Conservation (phyloP, 2,888 invertebrate species). For the Brachyptera risi region DNA sequence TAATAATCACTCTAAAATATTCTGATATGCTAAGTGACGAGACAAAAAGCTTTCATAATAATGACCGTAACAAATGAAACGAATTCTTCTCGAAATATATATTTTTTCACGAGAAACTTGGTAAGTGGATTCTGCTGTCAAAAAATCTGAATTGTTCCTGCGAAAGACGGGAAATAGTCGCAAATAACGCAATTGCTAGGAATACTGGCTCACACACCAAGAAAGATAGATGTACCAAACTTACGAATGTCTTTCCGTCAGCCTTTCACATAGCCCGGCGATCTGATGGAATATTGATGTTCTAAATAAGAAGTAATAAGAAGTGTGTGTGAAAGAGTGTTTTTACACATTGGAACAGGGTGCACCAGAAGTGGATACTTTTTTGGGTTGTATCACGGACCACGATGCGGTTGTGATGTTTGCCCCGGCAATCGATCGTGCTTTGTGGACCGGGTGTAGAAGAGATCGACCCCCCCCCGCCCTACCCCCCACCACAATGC, state of each 20-base stretch:
- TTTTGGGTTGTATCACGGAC: not conserved
- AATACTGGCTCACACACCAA: constrained; percentile 11
- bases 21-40: too few relatives aligned
- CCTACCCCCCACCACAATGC: not conserved
- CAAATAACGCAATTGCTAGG: not conserved
- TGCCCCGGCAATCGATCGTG: constrained; percentile 10
- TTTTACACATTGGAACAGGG: too few relatives aligned
- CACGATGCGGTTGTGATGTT: not conserved
- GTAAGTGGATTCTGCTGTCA: constrained; percentile 18
- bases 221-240: not conserved
- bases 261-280: constrained; percentile 13
- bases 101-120: not conserved
- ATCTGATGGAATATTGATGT: constrained; percentile 20
- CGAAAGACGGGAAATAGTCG: not conserved
- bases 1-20: too few relatives aligned
- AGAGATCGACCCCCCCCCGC: not conserved
- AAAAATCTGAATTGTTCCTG: not conserved
- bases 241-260: constrained; percentile 14
- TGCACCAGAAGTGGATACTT: not conserved
- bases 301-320: constrained; percentile 1
- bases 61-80: too few relatives aligned
- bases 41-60: too few relatives aligned
- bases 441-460: not conserved
- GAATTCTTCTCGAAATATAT: not conserved
- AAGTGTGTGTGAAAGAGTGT: too few relatives aligned